phyloP scores from a whole-genome alignment of 2,888 invertebrate species.

The Charanyca ferruginea region DNA sequence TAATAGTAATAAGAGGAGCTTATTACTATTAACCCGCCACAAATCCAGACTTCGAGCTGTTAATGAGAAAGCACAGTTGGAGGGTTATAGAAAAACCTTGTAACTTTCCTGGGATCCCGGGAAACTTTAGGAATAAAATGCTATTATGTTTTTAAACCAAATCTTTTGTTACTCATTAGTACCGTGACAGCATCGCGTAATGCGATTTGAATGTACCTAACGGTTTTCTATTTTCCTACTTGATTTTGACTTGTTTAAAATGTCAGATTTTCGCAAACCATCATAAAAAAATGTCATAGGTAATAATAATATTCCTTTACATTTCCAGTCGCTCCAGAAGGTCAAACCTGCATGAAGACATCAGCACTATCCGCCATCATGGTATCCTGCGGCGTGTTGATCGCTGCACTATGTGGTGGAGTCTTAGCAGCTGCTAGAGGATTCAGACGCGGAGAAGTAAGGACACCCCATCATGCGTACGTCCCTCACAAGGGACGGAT shows the following conservation, averaged over 20 bases:
- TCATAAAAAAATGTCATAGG: background rate
- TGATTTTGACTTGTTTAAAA: background rate
- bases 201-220: background rate
- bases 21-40: no score
- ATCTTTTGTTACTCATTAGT: no score
- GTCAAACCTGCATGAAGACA: slow-evolving; percentile 93
- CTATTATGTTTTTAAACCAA: no score
- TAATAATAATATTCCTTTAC: background rate
- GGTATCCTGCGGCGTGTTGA: slow-evolving; percentile 92
- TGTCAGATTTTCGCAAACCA: background rate
- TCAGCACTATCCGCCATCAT: slow-evolving; percentile 93
- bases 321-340: slow-evolving; percentile 77
- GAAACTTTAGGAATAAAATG: no score
- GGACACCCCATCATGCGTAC: slow-evolving; percentile 88
- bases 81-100: no score
- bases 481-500: slow-evolving; percentile 93
- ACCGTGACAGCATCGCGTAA: background rate
- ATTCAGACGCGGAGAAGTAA: slow-evolving; percentile 90
- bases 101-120: no score
- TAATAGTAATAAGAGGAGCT: no score
- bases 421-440: slow-evolving; percentile 95
- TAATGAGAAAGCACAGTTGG: no score
- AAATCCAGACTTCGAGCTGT: no score
- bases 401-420: slow-evolving; percentile 94
- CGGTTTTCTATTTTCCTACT: background rate